These are phyloP conservation scores for Delphinapterus leucas DNA, from an alignment of 2,113 vertebrate species.

Conservation along the genomic window DNA sequence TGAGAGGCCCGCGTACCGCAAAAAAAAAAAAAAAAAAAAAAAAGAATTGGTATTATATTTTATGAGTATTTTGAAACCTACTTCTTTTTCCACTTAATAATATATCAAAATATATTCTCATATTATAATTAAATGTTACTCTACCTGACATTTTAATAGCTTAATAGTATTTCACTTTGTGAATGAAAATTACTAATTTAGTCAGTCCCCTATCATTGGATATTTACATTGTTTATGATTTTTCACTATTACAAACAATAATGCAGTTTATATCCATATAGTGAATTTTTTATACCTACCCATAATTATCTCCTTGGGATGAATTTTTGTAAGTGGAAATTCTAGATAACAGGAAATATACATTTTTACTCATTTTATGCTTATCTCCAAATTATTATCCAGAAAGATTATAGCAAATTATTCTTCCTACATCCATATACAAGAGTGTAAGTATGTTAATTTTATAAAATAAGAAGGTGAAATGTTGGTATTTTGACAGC, in stretches of 20 bases:
- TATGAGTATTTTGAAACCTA: not conserved
- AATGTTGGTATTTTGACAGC: not conserved
- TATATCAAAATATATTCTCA: not conserved
- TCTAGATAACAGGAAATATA: not conserved
- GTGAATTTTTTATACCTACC: not conserved
- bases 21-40: not conserved
- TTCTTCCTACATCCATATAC: not conserved
- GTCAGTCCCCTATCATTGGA: not conserved
- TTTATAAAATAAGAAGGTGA: not conserved
- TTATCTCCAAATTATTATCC: not conserved
- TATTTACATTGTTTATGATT: not conserved
- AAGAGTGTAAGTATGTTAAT: not conserved
- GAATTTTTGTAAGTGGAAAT: not conserved
- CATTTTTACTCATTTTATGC: not conserved
- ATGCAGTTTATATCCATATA: not conserved
- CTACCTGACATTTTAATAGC: not conserved
- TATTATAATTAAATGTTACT: not conserved
- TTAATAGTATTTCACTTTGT: slow-evolving; percentile 20
- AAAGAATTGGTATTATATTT: not conserved
- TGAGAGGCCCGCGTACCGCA: no score
- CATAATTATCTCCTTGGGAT: not conserved
- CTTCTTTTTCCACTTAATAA: not conserved
- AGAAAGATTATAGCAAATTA: not conserved
- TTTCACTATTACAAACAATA: not conserved
- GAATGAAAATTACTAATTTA: slow-evolving; percentile 8